phyloP scores from a whole-genome alignment of 2,113 vertebrate species.

The Psophia crepitans region DNA sequence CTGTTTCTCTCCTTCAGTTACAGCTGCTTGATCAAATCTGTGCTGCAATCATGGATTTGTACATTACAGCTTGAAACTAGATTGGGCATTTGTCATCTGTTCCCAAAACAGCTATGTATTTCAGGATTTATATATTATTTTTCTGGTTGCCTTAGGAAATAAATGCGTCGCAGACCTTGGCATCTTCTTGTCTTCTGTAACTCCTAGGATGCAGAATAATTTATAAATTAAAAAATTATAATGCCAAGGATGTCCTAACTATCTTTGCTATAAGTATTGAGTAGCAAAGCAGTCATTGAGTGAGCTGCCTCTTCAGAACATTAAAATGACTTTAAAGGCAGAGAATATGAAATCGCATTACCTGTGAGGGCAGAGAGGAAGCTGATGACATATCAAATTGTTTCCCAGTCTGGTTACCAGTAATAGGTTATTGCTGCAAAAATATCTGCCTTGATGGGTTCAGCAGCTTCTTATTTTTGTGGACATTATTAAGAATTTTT shows the following conservation, averaged over 20 bases:
- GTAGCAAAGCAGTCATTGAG: background rate
- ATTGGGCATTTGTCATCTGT: conserved; percentile 49
- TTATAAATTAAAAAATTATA: background rate
- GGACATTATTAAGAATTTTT: background rate
- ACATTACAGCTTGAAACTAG: conserved; percentile 45
- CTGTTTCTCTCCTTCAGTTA: background rate
- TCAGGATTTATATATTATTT: background rate
- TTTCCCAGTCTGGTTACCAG: background rate
- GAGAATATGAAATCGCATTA: background rate
- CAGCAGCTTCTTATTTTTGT: background rate
- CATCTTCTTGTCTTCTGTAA: background rate
- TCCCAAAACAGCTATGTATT: conserved; percentile 16
- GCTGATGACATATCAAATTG: background rate
- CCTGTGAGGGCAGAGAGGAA: background rate
- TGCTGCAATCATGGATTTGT: conserved; percentile 56
- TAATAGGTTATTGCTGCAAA: background rate
- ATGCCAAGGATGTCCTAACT: background rate
- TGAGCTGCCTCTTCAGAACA: background rate
- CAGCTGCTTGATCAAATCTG: background rate
- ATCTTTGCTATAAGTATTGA: background rate
- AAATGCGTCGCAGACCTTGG: background rate
- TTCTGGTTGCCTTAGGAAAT: conserved; percentile 42
- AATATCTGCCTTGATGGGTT: background rate
- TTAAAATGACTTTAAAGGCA: background rate
- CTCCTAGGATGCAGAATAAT: background rate